A percentile compares a stretch with the other conserved stretches of the same genome.
These are phyloP conservation scores for Peromyscus nudipes DNA, from an alignment of 2,797 vertebrate genomes.

Conservation along the genomic window DNA sequence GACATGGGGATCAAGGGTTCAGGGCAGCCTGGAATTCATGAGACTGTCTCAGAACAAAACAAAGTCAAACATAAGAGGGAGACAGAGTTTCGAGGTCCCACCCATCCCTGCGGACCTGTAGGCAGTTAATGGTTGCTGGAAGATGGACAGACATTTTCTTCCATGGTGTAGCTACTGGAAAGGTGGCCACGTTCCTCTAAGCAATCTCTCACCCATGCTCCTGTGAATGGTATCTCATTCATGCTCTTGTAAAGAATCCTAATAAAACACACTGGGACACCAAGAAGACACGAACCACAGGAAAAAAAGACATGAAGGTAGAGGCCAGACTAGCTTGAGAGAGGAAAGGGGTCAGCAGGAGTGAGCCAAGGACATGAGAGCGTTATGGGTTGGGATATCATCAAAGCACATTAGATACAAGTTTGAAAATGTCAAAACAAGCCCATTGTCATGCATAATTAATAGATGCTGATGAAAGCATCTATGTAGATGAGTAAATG, in stretches of 20 bases:
- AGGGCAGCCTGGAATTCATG: not conserved
- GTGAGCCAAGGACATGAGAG: not conserved
- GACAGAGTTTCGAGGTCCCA: not conserved
- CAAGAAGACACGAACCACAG: no score
- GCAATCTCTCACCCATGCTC: not conserved
- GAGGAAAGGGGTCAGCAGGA: not conserved
- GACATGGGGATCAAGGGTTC: not conserved
- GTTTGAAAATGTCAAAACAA: not conserved
- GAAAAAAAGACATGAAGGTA: not conserved
- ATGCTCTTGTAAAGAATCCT: not conserved
- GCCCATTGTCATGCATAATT: not conserved
- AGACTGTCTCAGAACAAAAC: not conserved
- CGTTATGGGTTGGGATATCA: not conserved
- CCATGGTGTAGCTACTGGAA: not conserved
- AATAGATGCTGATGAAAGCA: not conserved
- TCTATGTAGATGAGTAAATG: not conserved
- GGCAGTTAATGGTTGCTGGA: not conserved
- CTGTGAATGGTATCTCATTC: not conserved
- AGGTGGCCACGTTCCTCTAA: not conserved
- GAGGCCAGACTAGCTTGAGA: not conserved
- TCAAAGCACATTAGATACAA: not conserved
- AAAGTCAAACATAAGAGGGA: not conserved
- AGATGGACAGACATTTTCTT: not conserved
- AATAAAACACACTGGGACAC: not conserved
- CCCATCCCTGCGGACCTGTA: not conserved